Evolutionary conservation across 1,140 invertebrate genomes (phyloP), one percentile per base, ranked within the genome.

Genomic region (Macrostomum lignano): DNA sequence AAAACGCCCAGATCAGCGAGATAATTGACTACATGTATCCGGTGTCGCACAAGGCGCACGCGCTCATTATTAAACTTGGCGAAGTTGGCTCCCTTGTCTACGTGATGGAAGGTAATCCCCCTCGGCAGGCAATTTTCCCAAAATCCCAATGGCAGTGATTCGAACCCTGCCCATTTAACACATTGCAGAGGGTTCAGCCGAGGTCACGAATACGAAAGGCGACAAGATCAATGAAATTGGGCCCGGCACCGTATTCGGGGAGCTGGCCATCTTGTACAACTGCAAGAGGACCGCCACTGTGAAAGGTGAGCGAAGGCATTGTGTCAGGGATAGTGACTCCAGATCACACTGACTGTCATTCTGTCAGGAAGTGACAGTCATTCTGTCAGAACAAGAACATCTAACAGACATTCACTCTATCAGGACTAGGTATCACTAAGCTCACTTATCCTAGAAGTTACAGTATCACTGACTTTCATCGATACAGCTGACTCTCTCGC

Each of bases 1-100:
- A 93, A 51, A 66, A 73, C 48, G 73, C 77, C 15, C 84, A 96
- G 60, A 91, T 94, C 42, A 67, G 73, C n/a, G 82, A 93, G 60
- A 88, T 96, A 35, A 86, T 96, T 17, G 82, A 93, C 54, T 93
- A 82, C 57, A 96, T 98, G 88, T 88, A 88, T 57, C 78, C 81
- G 10, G 81, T 93, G 22, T 71, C 79, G 45, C 88, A 86, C 61
- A 67, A 69, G n/a, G 69, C 72, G 31, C 76, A 77, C 38, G 74
- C 73, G 44, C 64, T 82, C 40, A 93, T 98, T 44, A 96, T 98
- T 52, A 77, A 81, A 44, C 86, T 96, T 59, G 88, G 86, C 21
- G 86, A 93, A 65, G 75, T 88, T 17, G 88, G 88, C 22, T 84
- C 79, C 47, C 79, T 81, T 45, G 78, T 98, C 3, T 96, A 86